phyloP scores from a whole-genome alignment of 2,888 invertebrate genomes.

The Eurois occulta region DNA sequence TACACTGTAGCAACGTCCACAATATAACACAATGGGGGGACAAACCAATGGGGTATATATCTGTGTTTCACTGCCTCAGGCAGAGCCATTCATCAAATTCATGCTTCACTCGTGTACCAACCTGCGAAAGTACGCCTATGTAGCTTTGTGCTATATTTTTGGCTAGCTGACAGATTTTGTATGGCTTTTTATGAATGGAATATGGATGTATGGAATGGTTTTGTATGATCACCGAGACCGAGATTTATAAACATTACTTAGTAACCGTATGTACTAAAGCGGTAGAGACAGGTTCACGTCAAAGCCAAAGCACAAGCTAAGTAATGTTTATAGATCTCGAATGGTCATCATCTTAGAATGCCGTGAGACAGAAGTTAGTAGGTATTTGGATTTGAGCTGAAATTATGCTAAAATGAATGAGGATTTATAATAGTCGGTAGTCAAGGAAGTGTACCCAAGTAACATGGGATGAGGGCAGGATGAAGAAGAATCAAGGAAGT shows the following conservation, averaged over 20 bases:
- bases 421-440: not conserved
- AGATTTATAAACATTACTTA: not conserved
- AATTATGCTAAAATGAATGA: not conserved
- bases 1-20: not conserved
- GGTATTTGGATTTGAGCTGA: not conserved
- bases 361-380: too few species aligned
- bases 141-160: slow-evolving; percentile 14
- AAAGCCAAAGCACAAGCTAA: not conserved
- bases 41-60: slow-evolving; percentile 5
- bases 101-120: slow-evolving; percentile 8
- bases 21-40: slow-evolving; percentile 11
- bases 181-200: slow-evolving; percentile 1
- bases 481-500: too few species aligned
- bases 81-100: slow-evolving; percentile 49
- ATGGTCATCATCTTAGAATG: not conserved
- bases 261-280: not conserved
- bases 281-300: not conserved
- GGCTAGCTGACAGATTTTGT: slow-evolving; percentile 4
- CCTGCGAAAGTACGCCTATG: not conserved
- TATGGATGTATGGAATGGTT: not conserved
- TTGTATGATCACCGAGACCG: not conserved
- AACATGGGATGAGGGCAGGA: too few species aligned
- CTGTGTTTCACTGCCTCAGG: slow-evolving; percentile 12
- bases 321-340: not conserved
- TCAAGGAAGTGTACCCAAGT: not conserved